phyloP scores from a whole-genome alignment of 2,113 vertebrate species.

The Gadus macrocephalus region DNA sequence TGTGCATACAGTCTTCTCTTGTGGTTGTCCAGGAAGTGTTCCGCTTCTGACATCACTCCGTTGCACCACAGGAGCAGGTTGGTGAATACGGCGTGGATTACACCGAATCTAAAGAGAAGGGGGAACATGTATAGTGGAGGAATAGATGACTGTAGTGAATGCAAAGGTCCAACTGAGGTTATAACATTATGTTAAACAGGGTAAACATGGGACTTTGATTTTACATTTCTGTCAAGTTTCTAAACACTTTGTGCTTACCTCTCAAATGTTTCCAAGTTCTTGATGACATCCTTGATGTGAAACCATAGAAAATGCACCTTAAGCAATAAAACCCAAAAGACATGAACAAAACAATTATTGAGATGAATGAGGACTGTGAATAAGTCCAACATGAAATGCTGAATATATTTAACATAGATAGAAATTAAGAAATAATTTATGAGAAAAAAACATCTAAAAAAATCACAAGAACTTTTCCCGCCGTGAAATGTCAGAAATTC shows the following conservation, averaged over 20 bases:
- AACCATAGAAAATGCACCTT: constrained; percentile 98
- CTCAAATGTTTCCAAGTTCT: constrained; percentile 92
- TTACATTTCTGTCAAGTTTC: too few species aligned
- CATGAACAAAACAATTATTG: background rate
- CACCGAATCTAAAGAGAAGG: constrained; percentile 80
- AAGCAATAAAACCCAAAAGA: constrained; percentile 25
- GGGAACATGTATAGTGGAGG: too few species aligned
- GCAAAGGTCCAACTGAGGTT: too few species aligned
- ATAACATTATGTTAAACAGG: too few species aligned
- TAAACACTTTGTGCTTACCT: constrained; percentile 71
- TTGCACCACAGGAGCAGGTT: constrained; percentile 95
- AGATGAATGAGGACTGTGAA: background rate
- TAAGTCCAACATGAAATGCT: too few species aligned
- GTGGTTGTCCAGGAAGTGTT: constrained; percentile 89
- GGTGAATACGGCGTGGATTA: constrained; percentile 96
- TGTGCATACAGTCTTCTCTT: constrained; percentile 79
- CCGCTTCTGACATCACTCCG: constrained; percentile 87
- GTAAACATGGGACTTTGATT: too few species aligned
- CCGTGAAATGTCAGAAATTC: too few species aligned
- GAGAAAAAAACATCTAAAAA: too few species aligned
- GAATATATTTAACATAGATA: too few species aligned
- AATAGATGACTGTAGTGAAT: too few species aligned
- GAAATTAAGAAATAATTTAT: too few species aligned
- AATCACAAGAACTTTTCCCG: too few species aligned
- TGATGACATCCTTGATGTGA: constrained; percentile 93